Evolutionary conservation across 2,888 invertebrate genomes (phyloP), one percentile per base, ranked within the genome.

Genomic region (Sussaba pulchella): DNA sequence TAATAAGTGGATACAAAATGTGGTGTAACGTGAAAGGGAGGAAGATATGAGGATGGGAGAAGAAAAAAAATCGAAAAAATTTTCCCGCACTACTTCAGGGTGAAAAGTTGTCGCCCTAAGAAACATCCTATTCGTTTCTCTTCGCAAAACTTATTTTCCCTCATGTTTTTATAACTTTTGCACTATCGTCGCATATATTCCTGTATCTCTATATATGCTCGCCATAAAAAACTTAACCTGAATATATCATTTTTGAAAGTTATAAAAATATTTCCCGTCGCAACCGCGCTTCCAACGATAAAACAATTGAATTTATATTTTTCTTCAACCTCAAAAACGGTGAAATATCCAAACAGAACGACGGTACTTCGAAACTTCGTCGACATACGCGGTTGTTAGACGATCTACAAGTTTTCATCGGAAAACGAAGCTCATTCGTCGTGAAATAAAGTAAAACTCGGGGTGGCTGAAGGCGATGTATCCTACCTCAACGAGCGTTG

Each of bases 391-490:
- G 66, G 66, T 50, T 21, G n/a, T 43, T 26, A 12, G 24, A 21
- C 45, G 14, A 19, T 50, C 19, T 41, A 45, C 36, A 54, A 70
- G 69, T 71, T 71, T 70, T 26, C 69, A 70, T 57, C 74, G 12
- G 63, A 70, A 73, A 79, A 57, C 63, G 41, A 57, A 36, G n/a
- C 19, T 64, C 50, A 69, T 69, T 79, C 47, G 74, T 79, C 47
- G 61, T 50, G 69, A 52, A 69, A 74, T 74, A 79, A 79, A 79
- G 36, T 47, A 57, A 69, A 69, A 69, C 69, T 70, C 47, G 21
- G 14, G 57, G 14, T 26, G n/a, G 21, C 19, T n/a, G n/a, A 36
- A 41, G 31, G 26, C 45, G 26, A 67, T 63, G 36, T 36, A 43
- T 67, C 12, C 43, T 19, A 24, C 57, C 64, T 73, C 45, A 26